Conservation (phyloP, 2,888 invertebrate species). For the Stictocephala bisonia region DNA sequence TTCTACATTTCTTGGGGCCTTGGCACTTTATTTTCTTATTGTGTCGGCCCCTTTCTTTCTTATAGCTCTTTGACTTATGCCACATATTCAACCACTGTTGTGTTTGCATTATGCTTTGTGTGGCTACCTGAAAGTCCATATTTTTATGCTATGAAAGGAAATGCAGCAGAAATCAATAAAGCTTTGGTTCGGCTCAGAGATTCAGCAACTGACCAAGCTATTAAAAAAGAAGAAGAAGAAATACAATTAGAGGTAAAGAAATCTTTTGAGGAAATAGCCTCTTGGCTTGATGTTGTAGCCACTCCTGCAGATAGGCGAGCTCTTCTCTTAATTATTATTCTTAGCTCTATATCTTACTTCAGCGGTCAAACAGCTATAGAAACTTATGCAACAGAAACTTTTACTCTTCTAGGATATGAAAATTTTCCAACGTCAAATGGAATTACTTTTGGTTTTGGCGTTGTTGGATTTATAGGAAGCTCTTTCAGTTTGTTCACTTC, state of each 20-base stretch:
- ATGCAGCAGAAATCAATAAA: not conserved
- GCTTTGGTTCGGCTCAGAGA: not conserved
- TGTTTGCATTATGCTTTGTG: slow-evolving; percentile 21
- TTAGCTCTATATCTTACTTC: not conserved
- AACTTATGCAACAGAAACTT: slow-evolving; percentile 39
- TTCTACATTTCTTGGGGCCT: slow-evolving; percentile 23
- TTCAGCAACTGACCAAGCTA: not conserved
- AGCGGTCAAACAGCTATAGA: slow-evolving; percentile 30
- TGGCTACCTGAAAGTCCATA: slow-evolving; percentile 41
- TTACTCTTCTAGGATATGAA: not conserved
- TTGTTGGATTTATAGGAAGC: slow-evolving; percentile 30
- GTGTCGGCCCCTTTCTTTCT: slow-evolving; percentile 34
- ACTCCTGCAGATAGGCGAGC: slow-evolving; percentile 33
- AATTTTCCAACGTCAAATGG: slow-evolving; percentile 13
- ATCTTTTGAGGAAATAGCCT: slow-evolving; percentile 4
- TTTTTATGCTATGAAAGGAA: slow-evolving; percentile 20
- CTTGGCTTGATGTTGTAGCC: slow-evolving; percentile 30
- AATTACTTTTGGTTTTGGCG: slow-evolving; percentile 28
- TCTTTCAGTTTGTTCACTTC: not conserved
- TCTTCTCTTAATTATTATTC: slow-evolving; percentile 23
- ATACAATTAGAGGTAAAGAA: slow-evolving; percentile 12
- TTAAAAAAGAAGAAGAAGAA: slow-evolving; percentile 20
- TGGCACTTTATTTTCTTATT: slow-evolving; percentile 38
- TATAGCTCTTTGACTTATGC: slow-evolving; percentile 5
- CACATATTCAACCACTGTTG: slow-evolving; percentile 3